phyloP scores from a whole-genome alignment of 2,888 invertebrate species.

The Epinotia nisella region DNA sequence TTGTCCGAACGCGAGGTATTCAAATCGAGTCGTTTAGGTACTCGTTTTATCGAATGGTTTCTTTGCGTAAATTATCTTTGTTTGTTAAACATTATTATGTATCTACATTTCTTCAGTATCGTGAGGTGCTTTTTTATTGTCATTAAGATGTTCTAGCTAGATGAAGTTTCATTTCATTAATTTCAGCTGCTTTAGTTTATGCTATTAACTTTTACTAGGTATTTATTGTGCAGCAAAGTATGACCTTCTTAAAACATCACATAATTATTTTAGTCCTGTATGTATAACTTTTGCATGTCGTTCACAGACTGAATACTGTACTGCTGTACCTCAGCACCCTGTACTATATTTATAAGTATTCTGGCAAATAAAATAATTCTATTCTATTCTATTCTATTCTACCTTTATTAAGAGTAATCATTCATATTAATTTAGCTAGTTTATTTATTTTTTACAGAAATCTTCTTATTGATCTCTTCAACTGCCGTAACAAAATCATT shows the following conservation, averaged over 20 bases:
- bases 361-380: too few relatives aligned
- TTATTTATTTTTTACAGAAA: neutral
- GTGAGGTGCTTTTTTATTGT: neutral
- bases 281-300: too few relatives aligned
- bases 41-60: conserved; percentile 1
- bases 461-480: neutral
- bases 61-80: neutral
- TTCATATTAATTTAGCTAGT: neutral
- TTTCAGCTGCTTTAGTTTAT: neutral
- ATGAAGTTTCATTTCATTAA: neutral
- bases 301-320: too few relatives aligned
- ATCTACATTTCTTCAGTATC: neutral
- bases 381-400: too few relatives aligned
- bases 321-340: too few relatives aligned
- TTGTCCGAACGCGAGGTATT: conserved; percentile 32
- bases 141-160: neutral
- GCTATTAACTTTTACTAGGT: neutral
- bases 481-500: conserved; percentile 1
- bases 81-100: neutral
- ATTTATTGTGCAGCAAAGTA: too few relatives aligned
- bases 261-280: too few relatives aligned
- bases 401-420: neutral
- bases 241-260: too few relatives aligned
- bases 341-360: too few relatives aligned
- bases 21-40: conserved; percentile 24